Evolutionary conservation across 37 sponge, comb jelly and placozoan genomes (phyloP), one percentile per base, ranked within the genome.

Genomic region (Beroe forskalii): DNA sequence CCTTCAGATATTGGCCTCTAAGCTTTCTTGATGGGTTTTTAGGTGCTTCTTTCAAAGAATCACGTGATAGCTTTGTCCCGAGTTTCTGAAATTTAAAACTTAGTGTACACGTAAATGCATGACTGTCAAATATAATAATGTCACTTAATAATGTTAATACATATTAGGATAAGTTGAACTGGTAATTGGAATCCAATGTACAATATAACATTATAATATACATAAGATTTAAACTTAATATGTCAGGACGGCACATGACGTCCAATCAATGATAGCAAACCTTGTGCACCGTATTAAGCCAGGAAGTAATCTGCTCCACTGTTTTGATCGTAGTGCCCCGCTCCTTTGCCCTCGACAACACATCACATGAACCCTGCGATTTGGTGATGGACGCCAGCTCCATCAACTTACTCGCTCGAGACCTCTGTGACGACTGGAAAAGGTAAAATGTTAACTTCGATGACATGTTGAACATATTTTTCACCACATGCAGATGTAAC

Each of bases 331-430:
- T 37, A 2, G 75, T 72, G 8, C 75, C 75, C 38, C 75, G 31
- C 30, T 72, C 75, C 30, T 72, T 72, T 4, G 75, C 75, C 35
- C 75, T 72, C 37, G 75, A 33, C 37, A 23, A 72, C 35, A 72
- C 40, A 20, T 72, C 75, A 72, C 75, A 72, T 2, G 75, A 72
- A 38, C 75, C 75, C 38, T 72, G 75, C 6, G 75, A 72, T 39
- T 72, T 72, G 2, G 75, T 72, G 2, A 72, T 39, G 35, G 75
- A 72, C 6, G 75, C 75, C 75, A 72, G 8, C 75, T 72, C 75
- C 75, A 72, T 72, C 75, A 72, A 36, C 38, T 72, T 72, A 36
- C 75, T 72, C 31, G 75, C 75, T 35, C 75, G 37, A 17, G 75
- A 72, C 30, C 75, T 14, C 30, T 72, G 75, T 3, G 75, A 72